Evolutionary conservation across 2,113 vertebrate species (phyloP).

Genomic region (Archilochus colubris): DNA sequence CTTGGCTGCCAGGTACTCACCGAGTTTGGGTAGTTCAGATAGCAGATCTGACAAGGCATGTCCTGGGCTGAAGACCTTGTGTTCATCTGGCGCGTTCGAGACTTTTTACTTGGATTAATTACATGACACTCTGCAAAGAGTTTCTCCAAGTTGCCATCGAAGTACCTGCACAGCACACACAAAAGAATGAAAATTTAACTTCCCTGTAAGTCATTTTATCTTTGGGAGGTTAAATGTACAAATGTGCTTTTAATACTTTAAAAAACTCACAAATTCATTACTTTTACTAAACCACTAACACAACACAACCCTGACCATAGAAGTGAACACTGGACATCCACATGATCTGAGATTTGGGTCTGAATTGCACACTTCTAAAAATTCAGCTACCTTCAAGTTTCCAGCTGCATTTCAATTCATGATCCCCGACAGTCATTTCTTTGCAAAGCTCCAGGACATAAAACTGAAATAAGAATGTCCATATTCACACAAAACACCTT

Average conservation of each 20-base stretch:
- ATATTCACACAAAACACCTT: neutral
- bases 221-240: neutral
- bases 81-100: slow-evolving; percentile 95
- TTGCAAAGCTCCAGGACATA: neutral
- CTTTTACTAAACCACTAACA: neutral
- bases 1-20: slow-evolving; percentile 80
- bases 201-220: neutral
- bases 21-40: slow-evolving; percentile 97
- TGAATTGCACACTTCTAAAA: neutral
- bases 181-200: neutral
- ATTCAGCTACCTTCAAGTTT: neutral
- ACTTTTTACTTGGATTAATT: slow-evolving; percentile 99
- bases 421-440: neutral
- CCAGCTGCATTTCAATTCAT: neutral
- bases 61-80: slow-evolving; percentile 98
- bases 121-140: slow-evolving; percentile 99
- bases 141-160: slow-evolving; percentile 99
- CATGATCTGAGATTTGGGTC: neutral
- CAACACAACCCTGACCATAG: neutral
- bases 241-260: neutral
- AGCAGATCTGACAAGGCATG: slow-evolving; percentile 99
- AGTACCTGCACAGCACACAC: slow-evolving; percentile 87
- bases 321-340: neutral
- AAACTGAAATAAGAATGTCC: neutral
- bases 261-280: neutral